Evolutionary conservation across 2,113 vertebrate species (phyloP).

Genomic region (Struthidea cinerea): DNA sequence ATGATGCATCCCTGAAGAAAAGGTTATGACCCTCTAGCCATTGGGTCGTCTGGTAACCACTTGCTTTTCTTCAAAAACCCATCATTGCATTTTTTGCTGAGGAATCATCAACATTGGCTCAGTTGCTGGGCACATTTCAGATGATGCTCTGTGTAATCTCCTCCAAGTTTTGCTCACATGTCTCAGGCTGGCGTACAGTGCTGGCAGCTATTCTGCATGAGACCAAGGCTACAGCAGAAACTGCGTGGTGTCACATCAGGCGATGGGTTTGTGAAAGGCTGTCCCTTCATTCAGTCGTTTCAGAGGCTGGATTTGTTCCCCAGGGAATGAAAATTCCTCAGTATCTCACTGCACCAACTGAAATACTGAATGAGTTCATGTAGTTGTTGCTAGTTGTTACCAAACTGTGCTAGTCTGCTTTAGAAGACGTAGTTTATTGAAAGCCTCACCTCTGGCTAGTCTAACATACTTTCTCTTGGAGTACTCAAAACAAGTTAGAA

Average conservation of each 20-base stretch:
- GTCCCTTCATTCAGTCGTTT: background rate
- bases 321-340: background rate
- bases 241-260: background rate
- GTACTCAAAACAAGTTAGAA: background rate
- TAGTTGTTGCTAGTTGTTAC: background rate
- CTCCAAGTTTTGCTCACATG: background rate
- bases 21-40: background rate
- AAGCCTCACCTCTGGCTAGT: background rate
- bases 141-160: background rate
- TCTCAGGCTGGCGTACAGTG: background rate
- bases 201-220: background rate
- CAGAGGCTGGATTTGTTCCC: background rate
- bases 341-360: background rate
- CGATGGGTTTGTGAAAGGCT: background rate
- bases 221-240: background rate
- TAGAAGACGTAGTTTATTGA: background rate
- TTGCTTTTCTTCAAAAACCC: background rate
- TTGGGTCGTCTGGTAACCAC: background rate
- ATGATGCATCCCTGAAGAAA: background rate
- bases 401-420: background rate
- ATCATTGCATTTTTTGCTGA: background rate
- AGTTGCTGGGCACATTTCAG: background rate
- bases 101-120: background rate
- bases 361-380: background rate
- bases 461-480: background rate